Evolutionary conservation across 2,888 invertebrate species (phyloP).

Genomic region (Melanargia galathea): DNA sequence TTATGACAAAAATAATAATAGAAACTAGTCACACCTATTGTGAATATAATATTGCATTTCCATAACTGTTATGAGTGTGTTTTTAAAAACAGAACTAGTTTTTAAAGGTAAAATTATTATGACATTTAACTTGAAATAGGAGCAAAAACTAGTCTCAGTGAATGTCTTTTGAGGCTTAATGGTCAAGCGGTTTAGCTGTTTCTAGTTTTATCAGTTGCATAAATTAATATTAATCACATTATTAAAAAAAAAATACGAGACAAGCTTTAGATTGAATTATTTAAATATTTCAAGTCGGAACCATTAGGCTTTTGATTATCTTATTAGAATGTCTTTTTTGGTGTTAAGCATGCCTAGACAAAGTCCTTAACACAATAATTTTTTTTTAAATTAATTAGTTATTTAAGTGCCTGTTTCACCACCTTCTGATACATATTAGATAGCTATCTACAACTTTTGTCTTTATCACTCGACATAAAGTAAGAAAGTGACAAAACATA

Average conservation of each 20-base stretch:
- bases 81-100: neutral
- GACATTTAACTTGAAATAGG: slow-evolving; percentile 7
- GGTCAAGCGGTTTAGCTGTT: neutral
- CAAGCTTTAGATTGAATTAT: neutral
- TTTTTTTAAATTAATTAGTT: too few relatives aligned
- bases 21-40: too few relatives aligned
- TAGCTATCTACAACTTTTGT: too few relatives aligned
- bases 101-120: neutral
- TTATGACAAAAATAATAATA: too few relatives aligned
- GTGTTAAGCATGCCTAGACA: too few relatives aligned
- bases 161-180: neutral
- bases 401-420: too few relatives aligned
- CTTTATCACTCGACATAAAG: too few relatives aligned
- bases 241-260: neutral
- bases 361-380: too few relatives aligned
- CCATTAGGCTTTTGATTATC: too few relatives aligned
- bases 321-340: too few relatives aligned
- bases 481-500: too few relatives aligned
- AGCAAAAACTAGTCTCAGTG: slow-evolving; percentile 1
- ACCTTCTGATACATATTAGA: too few relatives aligned
- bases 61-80: neutral
- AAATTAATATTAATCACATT: neutral
- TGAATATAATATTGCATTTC: neutral
- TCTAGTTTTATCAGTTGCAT: neutral
- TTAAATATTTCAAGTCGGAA: neutral